Evolutionary conservation across 2,797 vertebrate genomes (phyloP).

Genomic region (Leptodactylus fallax): DNA sequence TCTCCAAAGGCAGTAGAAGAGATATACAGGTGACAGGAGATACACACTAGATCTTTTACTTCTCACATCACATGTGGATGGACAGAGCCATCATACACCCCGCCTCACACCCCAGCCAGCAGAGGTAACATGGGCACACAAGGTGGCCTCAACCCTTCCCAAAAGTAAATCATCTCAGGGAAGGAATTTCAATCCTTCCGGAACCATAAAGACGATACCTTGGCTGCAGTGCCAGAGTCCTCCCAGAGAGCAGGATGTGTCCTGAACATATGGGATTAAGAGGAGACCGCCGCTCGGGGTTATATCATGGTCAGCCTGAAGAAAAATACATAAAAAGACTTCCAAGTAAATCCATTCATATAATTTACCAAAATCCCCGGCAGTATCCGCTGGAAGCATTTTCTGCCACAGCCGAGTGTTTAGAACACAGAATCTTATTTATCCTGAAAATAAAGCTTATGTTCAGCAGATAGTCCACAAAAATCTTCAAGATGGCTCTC

Average conservation of each 20-base stretch:
- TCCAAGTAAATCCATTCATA: background rate
- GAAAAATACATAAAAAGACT: background rate
- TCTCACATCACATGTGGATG: background rate
- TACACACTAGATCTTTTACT: background rate
- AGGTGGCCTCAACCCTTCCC: conserved; percentile 2
- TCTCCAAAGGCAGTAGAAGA: too few relatives aligned
- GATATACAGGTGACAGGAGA: too few relatives aligned
- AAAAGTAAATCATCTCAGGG: background rate
- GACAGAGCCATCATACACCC: background rate
- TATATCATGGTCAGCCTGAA: background rate
- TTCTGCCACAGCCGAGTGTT: background rate
- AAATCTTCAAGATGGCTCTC: background rate
- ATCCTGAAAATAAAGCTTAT: background rate
- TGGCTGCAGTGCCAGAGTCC: background rate
- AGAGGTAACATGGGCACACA: background rate
- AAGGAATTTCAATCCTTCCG: conserved; percentile 9
- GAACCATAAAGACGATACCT: background rate
- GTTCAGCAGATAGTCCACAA: background rate
- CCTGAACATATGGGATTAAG: background rate
- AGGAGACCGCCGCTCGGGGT: background rate
- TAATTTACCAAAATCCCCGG: conserved; percentile 8
- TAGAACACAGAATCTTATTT: background rate
- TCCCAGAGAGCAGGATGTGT: background rate
- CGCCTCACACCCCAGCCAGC: background rate
- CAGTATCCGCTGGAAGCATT: background rate